Evolutionary conservation across 23 tunicate genomes (phyloP).

Genomic region (Halocynthia roretzi): DNA sequence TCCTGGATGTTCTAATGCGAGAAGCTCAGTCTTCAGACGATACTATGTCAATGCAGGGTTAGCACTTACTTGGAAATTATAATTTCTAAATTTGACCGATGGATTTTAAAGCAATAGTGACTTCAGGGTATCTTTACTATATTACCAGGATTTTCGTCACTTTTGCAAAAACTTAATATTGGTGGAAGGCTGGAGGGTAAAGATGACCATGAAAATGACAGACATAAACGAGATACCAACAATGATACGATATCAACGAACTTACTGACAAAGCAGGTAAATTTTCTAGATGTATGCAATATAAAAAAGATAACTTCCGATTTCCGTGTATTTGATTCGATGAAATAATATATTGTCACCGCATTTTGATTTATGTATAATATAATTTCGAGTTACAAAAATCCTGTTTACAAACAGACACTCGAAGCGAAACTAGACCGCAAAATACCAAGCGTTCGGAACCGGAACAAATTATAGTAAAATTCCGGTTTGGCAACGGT

Average conservation of each 20-base stretch:
- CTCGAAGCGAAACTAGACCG: neutral
- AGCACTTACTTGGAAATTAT: too few species aligned
- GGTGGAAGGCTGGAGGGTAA: conserved; percentile 4
- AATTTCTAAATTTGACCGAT: too few species aligned
- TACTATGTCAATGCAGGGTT: neutral
- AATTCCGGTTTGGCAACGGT: too few species aligned
- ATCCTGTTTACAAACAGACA: conserved; percentile 13
- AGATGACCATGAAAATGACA: conserved; percentile 27
- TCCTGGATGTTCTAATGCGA: neutral
- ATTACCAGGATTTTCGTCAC: conserved; percentile 1
- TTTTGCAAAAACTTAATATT: conserved; percentile 8
- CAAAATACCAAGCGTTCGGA: too few species aligned
- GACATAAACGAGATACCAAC: neutral
- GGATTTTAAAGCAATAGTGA: neutral
- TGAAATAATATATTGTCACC: too few species aligned
- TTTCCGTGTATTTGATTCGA: too few species aligned
- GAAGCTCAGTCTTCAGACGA: neutral
- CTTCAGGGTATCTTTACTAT: neutral
- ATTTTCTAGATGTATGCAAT: neutral
- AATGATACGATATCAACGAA: neutral
- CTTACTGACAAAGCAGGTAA: neutral
- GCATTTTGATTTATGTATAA: too few species aligned
- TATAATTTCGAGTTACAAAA: neutral
- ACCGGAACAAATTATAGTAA: too few species aligned
- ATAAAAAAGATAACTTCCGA: neutral